A percentile compares a stretch with the other conserved stretches of the same genome.
These are phyloP conservation scores for Notolabrus celidotus DNA, from an alignment of 2,797 vertebrate genomes.

Conservation along the genomic window DNA sequence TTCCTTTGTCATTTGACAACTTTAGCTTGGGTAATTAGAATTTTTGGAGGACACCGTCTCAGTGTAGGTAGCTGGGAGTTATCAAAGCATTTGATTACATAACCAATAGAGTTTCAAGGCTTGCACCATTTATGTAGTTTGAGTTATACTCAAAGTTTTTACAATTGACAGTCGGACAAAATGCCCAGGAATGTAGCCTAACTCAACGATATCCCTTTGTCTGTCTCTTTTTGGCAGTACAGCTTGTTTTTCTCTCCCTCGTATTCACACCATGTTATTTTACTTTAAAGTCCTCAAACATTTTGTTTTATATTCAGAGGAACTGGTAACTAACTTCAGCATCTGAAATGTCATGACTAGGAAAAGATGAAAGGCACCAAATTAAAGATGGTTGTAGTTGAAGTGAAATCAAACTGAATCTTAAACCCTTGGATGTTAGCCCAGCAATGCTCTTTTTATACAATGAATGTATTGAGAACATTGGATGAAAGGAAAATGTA, in stretches of 20 bases:
- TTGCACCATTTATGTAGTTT: neutral
- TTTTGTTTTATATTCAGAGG: neutral
- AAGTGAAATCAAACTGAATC: no score
- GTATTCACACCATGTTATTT: neutral
- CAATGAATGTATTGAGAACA: no score
- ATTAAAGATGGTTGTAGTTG: no score
- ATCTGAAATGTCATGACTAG: neutral
- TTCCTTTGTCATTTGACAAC: slow-evolving; percentile 26
- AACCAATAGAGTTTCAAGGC: slow-evolving; percentile 9
- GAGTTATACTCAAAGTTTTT: neutral
- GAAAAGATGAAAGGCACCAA: no score
- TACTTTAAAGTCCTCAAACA: neutral
- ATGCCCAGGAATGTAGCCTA: neutral
- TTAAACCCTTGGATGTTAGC: no score
- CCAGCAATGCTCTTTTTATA: no score
- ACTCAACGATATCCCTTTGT: neutral
- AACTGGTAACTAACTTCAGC: neutral
- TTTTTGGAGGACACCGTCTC: slow-evolving; percentile 12
- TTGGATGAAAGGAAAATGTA: no score
- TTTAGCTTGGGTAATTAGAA: neutral
- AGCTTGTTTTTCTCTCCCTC: neutral
- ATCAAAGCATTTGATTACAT: slow-evolving; percentile 17
- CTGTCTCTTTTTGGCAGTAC: neutral
- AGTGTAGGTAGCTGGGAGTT: slow-evolving; percentile 8
- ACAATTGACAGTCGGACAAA: neutral